phyloP scores from a whole-genome alignment of 2,888 invertebrate species.

The Chrysolina haemoptera region DNA sequence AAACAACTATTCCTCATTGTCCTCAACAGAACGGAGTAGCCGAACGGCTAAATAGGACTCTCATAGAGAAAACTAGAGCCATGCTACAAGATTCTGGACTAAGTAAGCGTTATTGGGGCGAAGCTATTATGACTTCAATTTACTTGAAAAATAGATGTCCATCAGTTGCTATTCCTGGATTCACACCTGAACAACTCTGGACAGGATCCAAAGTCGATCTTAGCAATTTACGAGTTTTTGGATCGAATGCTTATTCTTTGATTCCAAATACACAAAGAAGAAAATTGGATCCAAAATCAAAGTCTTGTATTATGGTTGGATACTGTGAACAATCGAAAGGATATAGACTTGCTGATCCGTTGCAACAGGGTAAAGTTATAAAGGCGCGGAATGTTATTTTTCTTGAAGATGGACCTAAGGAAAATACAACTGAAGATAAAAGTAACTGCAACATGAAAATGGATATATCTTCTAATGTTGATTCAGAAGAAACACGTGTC shows the following conservation, averaged over 20 bases:
- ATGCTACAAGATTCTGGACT: conserved; percentile 1
- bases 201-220: conserved; percentile 3
- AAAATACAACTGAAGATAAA: too few relatives aligned
- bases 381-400: neutral
- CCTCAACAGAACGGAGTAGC: neutral
- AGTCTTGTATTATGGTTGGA: neutral
- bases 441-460: too few relatives aligned
- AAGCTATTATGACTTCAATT: neutral
- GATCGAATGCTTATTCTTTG: neutral
- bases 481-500: too few relatives aligned
- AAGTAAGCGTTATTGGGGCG: conserved; percentile 4
- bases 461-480: too few relatives aligned
- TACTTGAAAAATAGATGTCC: neutral
- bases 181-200: conserved; percentile 1
- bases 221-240: neutral
- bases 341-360: too few relatives aligned
- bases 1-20: conserved; percentile 11
- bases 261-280: neutral
- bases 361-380: neutral
- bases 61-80: conserved; percentile 2
- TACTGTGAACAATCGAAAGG: too few relatives aligned
- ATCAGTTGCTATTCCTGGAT: conserved; percentile 10
- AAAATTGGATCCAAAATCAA: neutral
- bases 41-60: neutral
- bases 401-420: neutral